phyloP scores from a whole-genome alignment of 2,888 invertebrate genomes.

The Elmis aenea region DNA sequence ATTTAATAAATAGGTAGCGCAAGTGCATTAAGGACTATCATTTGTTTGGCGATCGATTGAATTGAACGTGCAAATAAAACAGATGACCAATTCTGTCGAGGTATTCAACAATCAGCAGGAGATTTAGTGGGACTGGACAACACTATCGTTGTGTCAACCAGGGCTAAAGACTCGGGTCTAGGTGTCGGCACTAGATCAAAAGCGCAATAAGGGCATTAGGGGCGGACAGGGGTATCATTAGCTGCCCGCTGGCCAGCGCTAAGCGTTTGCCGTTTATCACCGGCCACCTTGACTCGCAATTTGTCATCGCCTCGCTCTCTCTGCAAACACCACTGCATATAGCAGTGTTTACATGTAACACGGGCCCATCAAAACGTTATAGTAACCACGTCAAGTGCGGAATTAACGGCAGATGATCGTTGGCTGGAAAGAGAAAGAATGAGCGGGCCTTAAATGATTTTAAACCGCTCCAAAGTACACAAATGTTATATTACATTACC shows the following conservation, averaged over 20 bases:
- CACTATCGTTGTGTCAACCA: too few relatives aligned
- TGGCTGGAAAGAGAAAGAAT: constrained; percentile 17
- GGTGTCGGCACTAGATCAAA: constrained; percentile 47
- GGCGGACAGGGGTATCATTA: constrained; percentile 46
- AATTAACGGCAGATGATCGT: constrained; percentile 6
- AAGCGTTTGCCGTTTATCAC: constrained; percentile 45
- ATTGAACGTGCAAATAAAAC: too few relatives aligned
- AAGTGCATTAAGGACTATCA: too few relatives aligned
- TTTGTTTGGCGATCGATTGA: too few relatives aligned
- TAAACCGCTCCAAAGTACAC: constrained; percentile 24
- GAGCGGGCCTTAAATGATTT: constrained; percentile 11
- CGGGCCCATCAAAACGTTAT: constrained; percentile 19
- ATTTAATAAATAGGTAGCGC: too few relatives aligned
- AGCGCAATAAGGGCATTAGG: constrained; percentile 46
- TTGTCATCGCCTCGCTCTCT: constrained; percentile 42
- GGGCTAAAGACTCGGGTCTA: constrained; percentile 23
- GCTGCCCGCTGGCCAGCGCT: constrained; percentile 42
- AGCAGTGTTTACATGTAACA: constrained; percentile 34
- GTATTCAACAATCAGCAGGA: too few relatives aligned
- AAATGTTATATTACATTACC: constrained; percentile 32
- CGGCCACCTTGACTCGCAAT: constrained; percentile 45
- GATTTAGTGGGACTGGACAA: too few relatives aligned
- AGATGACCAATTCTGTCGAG: too few relatives aligned
- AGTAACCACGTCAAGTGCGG: too few relatives aligned
- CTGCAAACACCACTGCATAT: constrained; percentile 36